Conservation (phyloP, 2,113 vertebrate species). For the Calonectris borealis region DNA sequence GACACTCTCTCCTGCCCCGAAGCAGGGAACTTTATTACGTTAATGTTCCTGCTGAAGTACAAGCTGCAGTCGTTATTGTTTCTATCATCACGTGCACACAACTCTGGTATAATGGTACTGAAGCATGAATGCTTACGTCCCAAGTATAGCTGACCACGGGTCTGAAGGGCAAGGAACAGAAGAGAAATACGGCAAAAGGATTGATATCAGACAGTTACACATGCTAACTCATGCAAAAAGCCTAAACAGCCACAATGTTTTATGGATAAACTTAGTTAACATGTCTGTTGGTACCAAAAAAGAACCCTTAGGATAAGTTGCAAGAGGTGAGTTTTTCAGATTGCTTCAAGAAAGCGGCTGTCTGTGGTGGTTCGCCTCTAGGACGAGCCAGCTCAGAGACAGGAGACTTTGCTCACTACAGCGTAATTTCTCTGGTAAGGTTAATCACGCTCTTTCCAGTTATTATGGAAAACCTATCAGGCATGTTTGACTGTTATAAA, state of each 20-base stretch:
- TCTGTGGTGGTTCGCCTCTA: neutral
- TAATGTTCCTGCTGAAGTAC: neutral
- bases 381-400: neutral
- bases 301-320: neutral
- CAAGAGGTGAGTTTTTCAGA: neutral
- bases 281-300: neutral
- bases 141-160: neutral
- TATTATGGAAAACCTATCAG: slow-evolving; percentile 39
- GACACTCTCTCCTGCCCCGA: neutral
- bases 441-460: slow-evolving; percentile 16
- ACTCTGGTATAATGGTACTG: neutral
- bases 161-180: neutral
- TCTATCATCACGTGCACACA: rapidly evolving
- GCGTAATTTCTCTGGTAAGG: slow-evolving; percentile 1
- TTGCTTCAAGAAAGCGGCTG: neutral
- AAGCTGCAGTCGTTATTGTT: neutral
- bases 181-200: neutral
- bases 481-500: slow-evolving; percentile 41
- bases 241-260: neutral
- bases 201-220: neutral
- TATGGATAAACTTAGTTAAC: neutral
- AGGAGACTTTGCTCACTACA: neutral
- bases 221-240: neutral
- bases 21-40: neutral
- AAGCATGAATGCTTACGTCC: neutral